Evolutionary conservation across 1,140 invertebrate species (phyloP).

Genomic region (Cotesia vestalis): DNA sequence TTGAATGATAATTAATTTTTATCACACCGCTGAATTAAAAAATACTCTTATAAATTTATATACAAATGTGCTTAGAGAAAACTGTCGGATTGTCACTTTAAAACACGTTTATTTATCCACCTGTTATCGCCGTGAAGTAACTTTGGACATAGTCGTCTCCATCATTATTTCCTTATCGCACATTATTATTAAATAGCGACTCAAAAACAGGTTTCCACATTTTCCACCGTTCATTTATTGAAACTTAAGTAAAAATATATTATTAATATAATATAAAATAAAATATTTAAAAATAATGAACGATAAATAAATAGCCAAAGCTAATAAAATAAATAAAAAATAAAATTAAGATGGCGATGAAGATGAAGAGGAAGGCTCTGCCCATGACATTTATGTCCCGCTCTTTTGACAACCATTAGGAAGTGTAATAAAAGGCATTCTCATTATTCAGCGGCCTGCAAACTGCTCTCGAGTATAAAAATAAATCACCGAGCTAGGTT

Average conservation of each 20-base stretch:
- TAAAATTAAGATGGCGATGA: background rate
- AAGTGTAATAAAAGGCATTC: constrained; percentile 28
- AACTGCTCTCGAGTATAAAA: constrained; percentile 2
- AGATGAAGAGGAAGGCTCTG: background rate
- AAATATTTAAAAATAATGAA: background rate
- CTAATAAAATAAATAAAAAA: background rate
- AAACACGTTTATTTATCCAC: background rate
- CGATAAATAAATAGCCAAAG: background rate
- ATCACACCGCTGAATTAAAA: too few species aligned
- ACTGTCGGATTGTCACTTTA: background rate
- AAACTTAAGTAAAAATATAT: too few species aligned
- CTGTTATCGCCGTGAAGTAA: constrained; percentile 1
- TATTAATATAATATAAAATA: constrained; percentile 2
- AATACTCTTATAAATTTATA: too few species aligned
- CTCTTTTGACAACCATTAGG: constrained; percentile 23
- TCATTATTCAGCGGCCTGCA: constrained; percentile 21
- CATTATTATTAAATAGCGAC: background rate
- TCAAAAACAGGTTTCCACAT: background rate
- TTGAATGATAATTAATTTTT: too few species aligned
- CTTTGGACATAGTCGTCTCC: background rate
- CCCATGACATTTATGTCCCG: background rate
- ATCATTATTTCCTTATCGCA: constrained; percentile 7
- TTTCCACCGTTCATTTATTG: background rate
- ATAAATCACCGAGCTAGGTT: background rate
- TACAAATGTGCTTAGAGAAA: too few species aligned